phyloP scores from a whole-genome alignment of 2,888 invertebrate genomes.

The Bugulina stolonifera region DNA sequence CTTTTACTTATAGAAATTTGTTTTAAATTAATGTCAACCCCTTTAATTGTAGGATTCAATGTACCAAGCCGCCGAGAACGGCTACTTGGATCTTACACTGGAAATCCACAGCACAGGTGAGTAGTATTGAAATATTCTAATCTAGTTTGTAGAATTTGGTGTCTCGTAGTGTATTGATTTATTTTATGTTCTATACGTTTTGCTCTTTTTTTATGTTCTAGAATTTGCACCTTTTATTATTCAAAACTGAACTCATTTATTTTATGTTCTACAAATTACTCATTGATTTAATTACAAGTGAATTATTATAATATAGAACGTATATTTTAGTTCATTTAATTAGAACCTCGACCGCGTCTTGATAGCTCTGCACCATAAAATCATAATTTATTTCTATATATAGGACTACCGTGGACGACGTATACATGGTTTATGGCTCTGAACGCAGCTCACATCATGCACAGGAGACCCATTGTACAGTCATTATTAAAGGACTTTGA shows the following conservation, averaged over 20 bases:
- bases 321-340: neutral
- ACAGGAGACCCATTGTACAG: slow-evolving; percentile 77
- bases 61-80: slow-evolving; percentile 88
- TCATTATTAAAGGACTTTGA: slow-evolving; percentile 81
- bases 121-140: too few species aligned
- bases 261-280: too few species aligned
- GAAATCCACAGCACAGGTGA: slow-evolving; percentile 71
- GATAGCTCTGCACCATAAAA: neutral
- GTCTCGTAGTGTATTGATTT: too few species aligned
- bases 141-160: neutral
- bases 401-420: slow-evolving; percentile 77
- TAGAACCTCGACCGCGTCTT: too few species aligned
- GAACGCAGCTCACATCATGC: slow-evolving; percentile 76
- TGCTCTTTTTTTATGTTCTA: too few species aligned
- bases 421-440: slow-evolving; percentile 88
- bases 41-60: slow-evolving; percentile 87
- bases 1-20: too few species aligned
- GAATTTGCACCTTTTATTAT: too few species aligned
- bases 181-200: too few species aligned
- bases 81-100: slow-evolving; percentile 80
- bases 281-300: too few species aligned
- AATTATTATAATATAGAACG: too few species aligned
- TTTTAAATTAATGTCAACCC: too few species aligned
- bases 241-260: too few species aligned
- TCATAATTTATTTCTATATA: neutral